phyloP scores from a whole-genome alignment of 2,113 vertebrate genomes.

The Cisticola juncidis region DNA sequence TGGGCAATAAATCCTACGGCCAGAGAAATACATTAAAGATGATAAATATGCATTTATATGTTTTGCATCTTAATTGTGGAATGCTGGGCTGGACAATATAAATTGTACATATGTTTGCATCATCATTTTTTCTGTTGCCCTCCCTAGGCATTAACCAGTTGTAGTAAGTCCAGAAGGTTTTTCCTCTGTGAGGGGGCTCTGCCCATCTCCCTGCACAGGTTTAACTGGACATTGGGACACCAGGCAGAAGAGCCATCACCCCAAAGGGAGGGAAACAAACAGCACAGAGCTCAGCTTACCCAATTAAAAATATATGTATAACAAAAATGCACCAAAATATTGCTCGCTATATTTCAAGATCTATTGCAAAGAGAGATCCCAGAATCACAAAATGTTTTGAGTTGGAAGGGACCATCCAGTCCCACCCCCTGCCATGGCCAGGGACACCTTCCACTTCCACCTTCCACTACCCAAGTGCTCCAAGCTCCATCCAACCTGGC shows the following conservation, averaged over 20 bases:
- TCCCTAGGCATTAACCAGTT: not conserved
- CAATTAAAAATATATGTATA: not conserved
- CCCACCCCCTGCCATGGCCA: not conserved
- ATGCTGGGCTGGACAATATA: not conserved
- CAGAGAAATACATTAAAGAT: not conserved
- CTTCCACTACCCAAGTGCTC: not conserved
- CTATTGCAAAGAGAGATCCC: not conserved
- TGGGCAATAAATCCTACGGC: not conserved
- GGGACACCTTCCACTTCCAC: not conserved
- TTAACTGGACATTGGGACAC: not conserved
- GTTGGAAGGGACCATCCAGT: not conserved
- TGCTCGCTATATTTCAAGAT: not conserved
- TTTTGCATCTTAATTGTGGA: not conserved
- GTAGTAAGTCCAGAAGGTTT: not conserved
- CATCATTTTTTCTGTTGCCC: not conserved
- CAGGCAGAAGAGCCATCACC: not conserved
- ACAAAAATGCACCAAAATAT: not conserved
- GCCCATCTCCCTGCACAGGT: not conserved
- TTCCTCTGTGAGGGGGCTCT: not conserved
- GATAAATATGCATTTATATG: not conserved
- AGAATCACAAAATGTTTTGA: not conserved
- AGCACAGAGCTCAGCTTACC: not conserved
- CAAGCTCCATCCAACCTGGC: not conserved
- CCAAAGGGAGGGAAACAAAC: not conserved
- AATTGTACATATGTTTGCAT: not conserved